phyloP scores from a whole-genome alignment of 2,113 vertebrate genomes.

The Egretta garzetta region DNA sequence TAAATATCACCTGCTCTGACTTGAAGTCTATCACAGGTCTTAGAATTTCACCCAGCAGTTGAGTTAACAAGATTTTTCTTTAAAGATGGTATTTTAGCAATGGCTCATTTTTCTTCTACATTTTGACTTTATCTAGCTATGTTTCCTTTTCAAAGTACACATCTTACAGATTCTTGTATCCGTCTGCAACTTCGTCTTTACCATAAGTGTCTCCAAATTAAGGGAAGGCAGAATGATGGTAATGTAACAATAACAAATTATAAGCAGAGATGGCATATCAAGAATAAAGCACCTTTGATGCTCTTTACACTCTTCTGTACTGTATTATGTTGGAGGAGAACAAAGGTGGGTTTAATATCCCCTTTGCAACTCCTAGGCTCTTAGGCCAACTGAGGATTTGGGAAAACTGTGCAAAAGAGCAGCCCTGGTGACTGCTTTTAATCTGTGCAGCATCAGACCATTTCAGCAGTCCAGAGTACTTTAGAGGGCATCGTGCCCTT shows the following conservation, averaged over 20 bases:
- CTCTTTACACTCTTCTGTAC: background rate
- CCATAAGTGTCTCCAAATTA: background rate
- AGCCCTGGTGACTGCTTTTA: background rate
- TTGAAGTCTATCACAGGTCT: background rate
- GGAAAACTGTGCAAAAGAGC: background rate
- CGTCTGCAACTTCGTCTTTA: background rate
- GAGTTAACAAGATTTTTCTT: background rate
- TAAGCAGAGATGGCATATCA: background rate
- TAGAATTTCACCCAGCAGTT: background rate
- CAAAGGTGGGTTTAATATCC: background rate
- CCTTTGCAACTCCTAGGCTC: background rate
- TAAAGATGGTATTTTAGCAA: background rate
- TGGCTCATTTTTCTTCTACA: background rate
- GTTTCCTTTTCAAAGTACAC: background rate
- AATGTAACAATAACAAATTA: background rate
- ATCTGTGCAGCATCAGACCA: background rate
- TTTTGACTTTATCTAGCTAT: background rate
- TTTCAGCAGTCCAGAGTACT: background rate
- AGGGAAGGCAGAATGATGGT: background rate
- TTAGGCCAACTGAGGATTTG: background rate
- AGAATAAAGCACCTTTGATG: background rate
- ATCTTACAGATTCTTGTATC: background rate
- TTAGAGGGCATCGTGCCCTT: background rate
- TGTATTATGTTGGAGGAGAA: background rate
- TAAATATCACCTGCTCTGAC: background rate